Evolutionary conservation across 2,888 invertebrate genomes (phyloP), one percentile per base, ranked within the genome.

Genomic region (Tridacna gigas): DNA sequence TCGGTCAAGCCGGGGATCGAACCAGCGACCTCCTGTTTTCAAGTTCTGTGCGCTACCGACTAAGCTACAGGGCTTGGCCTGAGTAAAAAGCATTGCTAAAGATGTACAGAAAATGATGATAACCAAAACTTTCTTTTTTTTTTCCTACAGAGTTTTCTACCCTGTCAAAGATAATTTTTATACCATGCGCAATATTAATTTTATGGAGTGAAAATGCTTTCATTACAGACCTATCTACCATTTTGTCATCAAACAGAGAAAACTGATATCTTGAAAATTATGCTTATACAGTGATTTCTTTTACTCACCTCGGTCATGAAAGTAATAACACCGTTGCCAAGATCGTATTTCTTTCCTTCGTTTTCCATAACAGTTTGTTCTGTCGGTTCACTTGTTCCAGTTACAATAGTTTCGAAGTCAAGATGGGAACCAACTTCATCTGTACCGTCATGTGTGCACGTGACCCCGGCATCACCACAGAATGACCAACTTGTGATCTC

Each of bases 401-500:
- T 12, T n/a, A 47, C 71, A 7, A 26, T 15, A 13, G 48, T 18
- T 25, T 48, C 71, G 51, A 71, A 13, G 13, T 51, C 51, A 22
- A 71, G 51, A 13, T 71, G 51, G 51, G 25, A 26, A 25, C 51
- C 71, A 48, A 71, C 47, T 47, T 51, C 51, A 4, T 48, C 26
- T 15, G 51, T 25, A 37, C 22, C 26, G 5, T 20, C 71, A 25
- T 51, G 4, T 5, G 51, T 47, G 13, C 76, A 76, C 26, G 65
- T 65, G 65, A 76, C 76, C 18, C 76, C 76, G 26, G 37, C 65
- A 26, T 26, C 26, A 9, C 74, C 77, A 69, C 80, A 80, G 66
- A 83, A 83, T 28, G 25, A 61, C 83, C 83, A 83, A 0, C 51
- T 60, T 12, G 63, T 51, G 18, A 83, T 45, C 20, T 63, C 60